Evolutionary conservation across 2,797 vertebrate genomes (phyloP).

Genomic region (Chiropotes sagulatus): DNA sequence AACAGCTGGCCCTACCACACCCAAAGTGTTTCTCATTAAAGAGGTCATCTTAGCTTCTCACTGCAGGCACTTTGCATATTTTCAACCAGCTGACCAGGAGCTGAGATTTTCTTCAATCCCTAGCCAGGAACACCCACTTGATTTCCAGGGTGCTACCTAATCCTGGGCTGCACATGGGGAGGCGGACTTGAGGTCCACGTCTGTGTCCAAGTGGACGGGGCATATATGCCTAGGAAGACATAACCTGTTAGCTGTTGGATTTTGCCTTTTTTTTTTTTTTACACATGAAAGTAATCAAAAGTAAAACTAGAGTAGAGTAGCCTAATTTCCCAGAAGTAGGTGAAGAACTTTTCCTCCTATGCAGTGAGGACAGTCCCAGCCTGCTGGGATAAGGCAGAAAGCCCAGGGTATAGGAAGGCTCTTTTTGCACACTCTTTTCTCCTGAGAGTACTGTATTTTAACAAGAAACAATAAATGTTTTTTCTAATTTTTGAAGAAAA

Average conservation of each 20-base stretch:
- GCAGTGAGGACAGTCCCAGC: neutral
- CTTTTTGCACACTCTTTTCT: constrained; percentile 68
- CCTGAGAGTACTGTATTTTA: constrained; percentile 61
- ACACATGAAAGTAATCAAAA: constrained; percentile 13
- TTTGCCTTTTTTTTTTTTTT: constrained; percentile 55
- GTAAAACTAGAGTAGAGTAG: constrained; percentile 35
- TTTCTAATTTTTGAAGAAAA: constrained; percentile 69
- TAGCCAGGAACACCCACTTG: constrained; percentile 34
- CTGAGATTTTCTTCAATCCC: constrained; percentile 31
- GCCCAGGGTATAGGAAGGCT: constrained; percentile 41
- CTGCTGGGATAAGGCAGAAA: constrained; percentile 59
- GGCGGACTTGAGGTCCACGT: neutral
- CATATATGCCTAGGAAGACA: constrained; percentile 34
- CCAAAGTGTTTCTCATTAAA: neutral
- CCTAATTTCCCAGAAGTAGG: neutral
- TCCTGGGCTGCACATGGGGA: neutral
- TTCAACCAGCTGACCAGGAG: constrained; percentile 36
- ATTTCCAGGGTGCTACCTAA: constrained; percentile 66
- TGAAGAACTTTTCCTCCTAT: constrained; percentile 29
- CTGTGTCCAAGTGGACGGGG: constrained; percentile 4
- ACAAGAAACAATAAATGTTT: constrained; percentile 81
- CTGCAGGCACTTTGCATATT: neutral
- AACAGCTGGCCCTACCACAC: constrained; percentile 31
- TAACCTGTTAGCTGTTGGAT: neutral
- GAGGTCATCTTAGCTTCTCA: neutral